These are phyloP conservation scores for Dermatemys mawii DNA, from an alignment of 2,113 vertebrate genomes.

Conservation along the genomic window DNA sequence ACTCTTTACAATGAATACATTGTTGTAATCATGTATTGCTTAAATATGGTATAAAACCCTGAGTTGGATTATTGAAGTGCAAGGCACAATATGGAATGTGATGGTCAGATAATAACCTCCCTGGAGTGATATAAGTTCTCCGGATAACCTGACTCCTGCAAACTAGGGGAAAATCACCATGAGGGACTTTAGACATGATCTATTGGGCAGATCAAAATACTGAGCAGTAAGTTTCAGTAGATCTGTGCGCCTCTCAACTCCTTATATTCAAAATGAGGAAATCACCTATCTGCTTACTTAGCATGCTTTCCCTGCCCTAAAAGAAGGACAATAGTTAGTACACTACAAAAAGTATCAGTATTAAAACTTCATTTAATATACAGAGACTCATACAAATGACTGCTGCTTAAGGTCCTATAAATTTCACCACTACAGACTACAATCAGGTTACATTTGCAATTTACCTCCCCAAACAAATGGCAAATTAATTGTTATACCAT, in stretches of 20 bases:
- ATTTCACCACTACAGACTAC: constrained; percentile 4
- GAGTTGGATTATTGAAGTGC: not conserved
- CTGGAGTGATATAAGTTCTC: constrained; percentile 45
- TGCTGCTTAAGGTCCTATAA: constrained; percentile 44
- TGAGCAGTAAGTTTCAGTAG: constrained; percentile 52
- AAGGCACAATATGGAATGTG: constrained; percentile 2
- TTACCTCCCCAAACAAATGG: constrained; percentile 41
- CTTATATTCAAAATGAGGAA: constrained; percentile 38
- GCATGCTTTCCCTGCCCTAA: constrained; percentile 41
- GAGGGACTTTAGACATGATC: constrained; percentile 58
- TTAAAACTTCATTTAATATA: constrained; percentile 70
- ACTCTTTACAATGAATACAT: not conserved
- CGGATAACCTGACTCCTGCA: constrained; percentile 22
- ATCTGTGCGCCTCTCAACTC: constrained; percentile 32
- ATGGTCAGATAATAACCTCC: constrained; percentile 13
- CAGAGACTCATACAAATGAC: constrained; percentile 63
- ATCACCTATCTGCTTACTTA: constrained; percentile 37
- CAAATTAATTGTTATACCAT: constrained; percentile 43
- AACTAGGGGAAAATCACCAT: constrained; percentile 45
- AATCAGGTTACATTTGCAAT: constrained; percentile 27
- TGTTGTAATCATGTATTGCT: constrained; percentile 1
- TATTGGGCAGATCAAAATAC: constrained; percentile 52
- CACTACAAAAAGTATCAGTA: constrained; percentile 67
- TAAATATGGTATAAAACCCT: not conserved
- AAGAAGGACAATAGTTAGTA: constrained; percentile 64